Evolutionary conservation across 2,797 vertebrate species (phyloP).

Genomic region (Sorex maritimensis): DNA sequence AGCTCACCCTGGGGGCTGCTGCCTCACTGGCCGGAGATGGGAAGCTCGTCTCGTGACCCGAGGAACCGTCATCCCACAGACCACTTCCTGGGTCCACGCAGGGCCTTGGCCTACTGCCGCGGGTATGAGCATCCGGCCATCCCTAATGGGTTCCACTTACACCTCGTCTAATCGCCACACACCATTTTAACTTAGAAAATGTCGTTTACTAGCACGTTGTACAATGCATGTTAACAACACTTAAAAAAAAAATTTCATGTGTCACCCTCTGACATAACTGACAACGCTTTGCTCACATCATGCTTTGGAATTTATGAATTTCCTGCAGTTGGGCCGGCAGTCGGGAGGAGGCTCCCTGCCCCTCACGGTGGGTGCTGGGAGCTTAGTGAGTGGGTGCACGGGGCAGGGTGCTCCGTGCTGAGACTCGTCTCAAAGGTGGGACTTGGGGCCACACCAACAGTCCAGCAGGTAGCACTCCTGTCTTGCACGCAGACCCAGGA

Average conservation of each 20-base stretch:
- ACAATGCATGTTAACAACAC: constrained; percentile 40
- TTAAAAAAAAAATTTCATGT: constrained; percentile 24
- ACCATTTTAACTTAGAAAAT: constrained; percentile 44
- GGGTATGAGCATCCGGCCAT: neutral
- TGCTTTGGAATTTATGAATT: constrained; percentile 35
- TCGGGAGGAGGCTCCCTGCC: neutral
- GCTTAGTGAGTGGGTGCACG: neutral
- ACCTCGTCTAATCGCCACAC: constrained; percentile 30
- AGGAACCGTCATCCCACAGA: too few species aligned
- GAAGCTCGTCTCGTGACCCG: too few species aligned
- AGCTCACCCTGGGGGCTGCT: too few species aligned
- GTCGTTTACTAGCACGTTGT: constrained; percentile 22
- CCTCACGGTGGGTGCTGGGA: neutral
- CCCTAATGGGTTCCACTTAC: neutral
- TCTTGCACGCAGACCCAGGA: too few species aligned
- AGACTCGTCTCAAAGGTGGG: too few species aligned
- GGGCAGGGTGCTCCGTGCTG: too few species aligned
- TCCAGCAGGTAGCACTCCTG: too few species aligned
- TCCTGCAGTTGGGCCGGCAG: neutral
- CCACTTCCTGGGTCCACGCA: too few species aligned
- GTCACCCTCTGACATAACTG: constrained; percentile 2
- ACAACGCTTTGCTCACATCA: constrained; percentile 10
- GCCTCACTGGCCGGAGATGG: too few species aligned
- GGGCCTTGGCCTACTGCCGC: neutral
- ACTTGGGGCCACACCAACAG: too few species aligned